phyloP scores from a whole-genome alignment of 2,888 invertebrate species.

The Drosophila emarginata region DNA sequence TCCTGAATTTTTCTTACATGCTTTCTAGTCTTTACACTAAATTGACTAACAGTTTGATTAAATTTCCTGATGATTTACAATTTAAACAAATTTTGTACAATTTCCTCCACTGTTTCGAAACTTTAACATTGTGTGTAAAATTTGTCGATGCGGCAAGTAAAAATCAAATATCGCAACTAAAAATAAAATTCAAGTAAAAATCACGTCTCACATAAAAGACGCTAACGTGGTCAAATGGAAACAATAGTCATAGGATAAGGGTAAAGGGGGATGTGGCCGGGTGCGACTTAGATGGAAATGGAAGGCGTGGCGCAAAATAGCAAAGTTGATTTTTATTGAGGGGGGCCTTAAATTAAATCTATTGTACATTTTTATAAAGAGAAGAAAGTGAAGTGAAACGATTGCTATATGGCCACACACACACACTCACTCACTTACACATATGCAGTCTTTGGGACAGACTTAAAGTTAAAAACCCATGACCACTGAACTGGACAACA shows the following conservation, averaged over 20 bases:
- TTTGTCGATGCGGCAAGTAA: slow-evolving; percentile 13
- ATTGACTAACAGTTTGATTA: slow-evolving; percentile 60
- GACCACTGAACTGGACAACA: slow-evolving; percentile 72
- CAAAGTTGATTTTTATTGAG: slow-evolving; percentile 71
- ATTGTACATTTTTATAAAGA: slow-evolving; percentile 67
- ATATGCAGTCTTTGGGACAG: slow-evolving; percentile 36
- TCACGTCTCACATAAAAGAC: slow-evolving; percentile 72
- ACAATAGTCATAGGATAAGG: slow-evolving; percentile 48
- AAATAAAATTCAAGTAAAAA: slow-evolving; percentile 67
- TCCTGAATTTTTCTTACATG: too few relatives aligned
- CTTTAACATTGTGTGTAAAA: slow-evolving; percentile 4
- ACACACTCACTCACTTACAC: slow-evolving; percentile 20
- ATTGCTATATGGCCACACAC: slow-evolving; percentile 48
- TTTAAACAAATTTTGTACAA: background rate
- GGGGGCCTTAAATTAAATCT: slow-evolving; percentile 72
- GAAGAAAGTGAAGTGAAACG: slow-evolving; percentile 69
- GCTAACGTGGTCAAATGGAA: slow-evolving; percentile 70
- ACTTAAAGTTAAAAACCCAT: slow-evolving; percentile 31
- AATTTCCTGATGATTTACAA: background rate
- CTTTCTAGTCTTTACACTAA: slow-evolving; percentile 38
- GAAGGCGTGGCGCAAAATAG: slow-evolving; percentile 47
- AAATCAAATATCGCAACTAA: slow-evolving; percentile 52
- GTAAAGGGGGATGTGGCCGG: background rate
- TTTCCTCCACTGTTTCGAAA: background rate
- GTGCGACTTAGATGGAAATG: background rate